Base-by-base conservation (phyloP, 2,888 invertebrate species). In the Odontocolon sp. region DNA sequence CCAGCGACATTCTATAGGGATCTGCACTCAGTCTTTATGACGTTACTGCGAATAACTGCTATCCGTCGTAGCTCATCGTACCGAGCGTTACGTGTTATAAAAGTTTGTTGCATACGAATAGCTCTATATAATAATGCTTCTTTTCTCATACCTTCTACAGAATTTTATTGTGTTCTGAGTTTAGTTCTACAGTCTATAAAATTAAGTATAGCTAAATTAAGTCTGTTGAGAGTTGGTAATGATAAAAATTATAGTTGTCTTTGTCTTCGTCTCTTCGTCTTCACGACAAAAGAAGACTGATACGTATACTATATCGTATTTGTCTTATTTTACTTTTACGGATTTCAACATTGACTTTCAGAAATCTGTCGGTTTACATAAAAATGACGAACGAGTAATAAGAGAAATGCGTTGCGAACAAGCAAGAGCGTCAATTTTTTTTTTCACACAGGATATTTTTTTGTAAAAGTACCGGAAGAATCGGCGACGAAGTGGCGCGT, bases 21-120 rank as follows among this genome's bases (percentile, higher is more conserved):
- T 18, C 9, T 31, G 26, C 59, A 54, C 33, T 31, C 11, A 33
- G 18, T 38, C 33, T 67, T 67, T 59, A 66, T 57, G 59, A 59
- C 42, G 38, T 54, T 63, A 45, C 26, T 23, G 9, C 14, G 26
- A 63, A 52, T 63, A 26, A 61, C 31, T 42, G 31, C 42, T 18
- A 42, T 54, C 14, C 52, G 59, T 50, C 40, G 16, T 18, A 40
- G 8, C 9, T 2, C 47, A 18, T 57, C 38, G 28, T 50, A 9
- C 9, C 9, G 36, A 3, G 11, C 33, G 23, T 31, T 54, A 42
- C 42, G 28, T 42, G 26, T 11, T 23, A 26, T 23, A 16, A 38
- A 50, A 47, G n/a, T 59, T 42, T 21, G 26, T 18, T 66, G 21
- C 6, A 23, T 2, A 23, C 21, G 11, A 0, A n/a, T n/a, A n/a